A percentile compares a stretch with the other conserved stretches of the same genome.
These are phyloP conservation scores for Galleria mellonella DNA, from an alignment of 1,140 invertebrate genomes.

Conservation along the genomic window DNA sequence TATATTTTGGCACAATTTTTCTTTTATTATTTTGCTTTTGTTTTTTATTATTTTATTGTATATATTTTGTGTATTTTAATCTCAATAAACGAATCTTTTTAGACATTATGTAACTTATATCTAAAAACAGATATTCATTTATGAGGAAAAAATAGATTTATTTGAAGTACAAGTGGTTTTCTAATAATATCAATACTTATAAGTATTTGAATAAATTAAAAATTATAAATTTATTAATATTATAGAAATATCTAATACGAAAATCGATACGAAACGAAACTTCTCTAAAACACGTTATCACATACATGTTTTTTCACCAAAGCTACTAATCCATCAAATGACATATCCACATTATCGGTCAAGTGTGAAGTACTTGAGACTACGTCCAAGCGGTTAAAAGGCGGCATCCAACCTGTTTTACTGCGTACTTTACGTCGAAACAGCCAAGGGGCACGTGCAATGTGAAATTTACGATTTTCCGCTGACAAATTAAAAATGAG, in stretches of 20 bases:
- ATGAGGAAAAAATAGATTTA: no score
- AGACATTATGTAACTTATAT: no score
- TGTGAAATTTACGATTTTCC: constrained; percentile 48
- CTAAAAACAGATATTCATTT: no score
- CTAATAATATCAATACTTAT: no score
- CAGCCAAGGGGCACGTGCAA: constrained; percentile 29
- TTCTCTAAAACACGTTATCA: background rate
- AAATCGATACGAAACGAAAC: constrained; percentile 2
- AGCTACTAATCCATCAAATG: constrained; percentile 21
- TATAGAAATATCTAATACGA: background rate
- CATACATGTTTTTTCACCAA: constrained; percentile 7
- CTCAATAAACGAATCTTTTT: no score
- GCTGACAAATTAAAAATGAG: constrained; percentile 67
- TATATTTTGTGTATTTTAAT: no score
- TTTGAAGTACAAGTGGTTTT: no score
- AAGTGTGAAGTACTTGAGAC: constrained; percentile 4
- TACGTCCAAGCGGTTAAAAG: constrained; percentile 26
- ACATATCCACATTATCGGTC: constrained; percentile 13
- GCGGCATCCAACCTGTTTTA: constrained; percentile 37
- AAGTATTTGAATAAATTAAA: no score
- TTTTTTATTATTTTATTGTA: no score
- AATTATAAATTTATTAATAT: no score
- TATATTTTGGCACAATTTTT: no score
- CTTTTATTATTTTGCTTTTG: no score
- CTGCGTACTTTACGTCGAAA: constrained; percentile 31